Conservation (phyloP, 2,113 vertebrate species). For the Cebidichthys violaceus region DNA sequence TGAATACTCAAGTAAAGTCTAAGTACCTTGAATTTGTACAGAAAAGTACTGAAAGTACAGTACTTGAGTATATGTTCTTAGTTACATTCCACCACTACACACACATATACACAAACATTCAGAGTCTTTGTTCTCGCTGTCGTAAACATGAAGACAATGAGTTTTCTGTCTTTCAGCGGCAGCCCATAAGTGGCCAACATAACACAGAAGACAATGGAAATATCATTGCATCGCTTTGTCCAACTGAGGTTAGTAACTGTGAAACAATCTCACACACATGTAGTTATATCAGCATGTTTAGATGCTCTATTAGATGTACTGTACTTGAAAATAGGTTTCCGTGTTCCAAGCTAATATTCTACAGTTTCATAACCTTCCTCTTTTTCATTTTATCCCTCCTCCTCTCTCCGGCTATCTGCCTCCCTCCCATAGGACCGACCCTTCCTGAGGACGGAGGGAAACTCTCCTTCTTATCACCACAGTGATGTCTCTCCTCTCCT, state of each 20-base stretch:
- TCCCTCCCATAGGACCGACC: conserved; percentile 67
- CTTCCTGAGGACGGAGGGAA: conserved; percentile 79
- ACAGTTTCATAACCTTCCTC: not conserved
- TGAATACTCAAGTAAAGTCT: not conserved
- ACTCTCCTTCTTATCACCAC: conserved; percentile 61
- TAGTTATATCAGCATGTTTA: not conserved
- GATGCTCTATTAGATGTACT: not conserved
- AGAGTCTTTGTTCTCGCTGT: conserved; percentile 13
- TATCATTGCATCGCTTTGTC: conserved; percentile 64
- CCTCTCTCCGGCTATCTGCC: not conserved
- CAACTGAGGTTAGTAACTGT: conserved; percentile 69
- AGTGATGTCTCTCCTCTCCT: conserved; percentile 32
- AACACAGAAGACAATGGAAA: conserved; percentile 35
- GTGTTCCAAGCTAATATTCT: not conserved
- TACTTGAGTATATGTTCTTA: not conserved
- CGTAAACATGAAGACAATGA: conserved; percentile 24
- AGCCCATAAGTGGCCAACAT: conserved; percentile 52
- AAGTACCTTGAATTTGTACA: not conserved
- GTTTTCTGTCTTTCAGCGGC: conserved; percentile 73
- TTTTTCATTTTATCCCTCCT: not conserved
- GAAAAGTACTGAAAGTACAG: no score
- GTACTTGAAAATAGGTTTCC: not conserved
- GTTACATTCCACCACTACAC: not conserved
- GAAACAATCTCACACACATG: not conserved
- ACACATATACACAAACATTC: not conserved